Base-by-base conservation (phyloP, 2,113 vertebrate species). In the Danionella cerebrum region DNA sequence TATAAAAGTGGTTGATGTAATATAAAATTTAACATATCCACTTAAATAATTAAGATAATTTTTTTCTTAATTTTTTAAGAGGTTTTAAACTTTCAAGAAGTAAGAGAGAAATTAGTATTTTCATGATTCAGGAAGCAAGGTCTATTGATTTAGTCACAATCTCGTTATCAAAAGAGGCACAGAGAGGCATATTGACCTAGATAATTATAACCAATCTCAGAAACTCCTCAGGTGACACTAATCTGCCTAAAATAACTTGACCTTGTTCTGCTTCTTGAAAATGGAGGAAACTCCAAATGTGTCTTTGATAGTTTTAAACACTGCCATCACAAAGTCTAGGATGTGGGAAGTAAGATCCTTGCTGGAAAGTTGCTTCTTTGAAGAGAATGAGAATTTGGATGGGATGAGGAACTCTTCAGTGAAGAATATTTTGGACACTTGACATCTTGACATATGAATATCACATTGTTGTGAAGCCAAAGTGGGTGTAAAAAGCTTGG, bases 371-470 rank as follows among this genome's bases (percentile, higher is more conserved):
- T 41, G 33, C 62, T 63, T n/a, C 2, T 4, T 10, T 69, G 47
- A 59, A 68, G 63, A 55, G 50, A 63, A 55, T 63, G 67, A 21
- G 21, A 51, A 29, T 42, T 16, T 68, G 14, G 52, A 65, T 44
- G 44, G n/a, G 14, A 14, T 41, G 8, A 22, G 24, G 13, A 27
- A 29, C 11, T 47, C 21, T 55, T 38, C 12, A 4, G 33, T 48
- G 1, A 48, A 47, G 6, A 36, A 31, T 27, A 33, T 25, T 31
- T 44, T 33, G 31, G 21, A 59, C 31, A 25, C 29, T 27, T 44
- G 41, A 65, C 24, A 16, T 29, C n/a, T 29, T 12, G 21, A 35
- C 29, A 22, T 25, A 57, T 41, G 25, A 22, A 42, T 44, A 42
- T 42, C 6, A 60, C n/a, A 59, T 38, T 36, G 19, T 57, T 57